These are phyloP conservation scores for Pipistrellus pygmaeus DNA, from an alignment of 2,797 vertebrate genomes.

Conservation along the genomic window DNA sequence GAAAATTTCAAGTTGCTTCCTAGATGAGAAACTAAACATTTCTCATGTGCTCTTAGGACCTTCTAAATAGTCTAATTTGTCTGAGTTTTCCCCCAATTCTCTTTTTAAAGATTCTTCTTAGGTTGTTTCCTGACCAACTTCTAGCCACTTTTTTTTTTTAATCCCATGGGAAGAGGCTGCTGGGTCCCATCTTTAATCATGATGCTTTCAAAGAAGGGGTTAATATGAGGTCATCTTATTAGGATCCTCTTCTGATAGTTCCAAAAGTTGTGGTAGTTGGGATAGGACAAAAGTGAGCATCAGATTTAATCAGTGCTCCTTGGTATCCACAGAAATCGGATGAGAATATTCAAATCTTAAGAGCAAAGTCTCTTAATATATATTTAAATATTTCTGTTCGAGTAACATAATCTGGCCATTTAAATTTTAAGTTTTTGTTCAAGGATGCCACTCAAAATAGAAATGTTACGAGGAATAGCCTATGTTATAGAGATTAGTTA, in stretches of 20 bases:
- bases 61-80: background rate
- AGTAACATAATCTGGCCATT: background rate
- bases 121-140: background rate
- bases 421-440: background rate
- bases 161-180: background rate
- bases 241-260: background rate
- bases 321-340: background rate
- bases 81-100: background rate
- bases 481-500: slow-evolving; percentile 5
- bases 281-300: background rate
- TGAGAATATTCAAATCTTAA: background rate
- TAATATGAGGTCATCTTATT: background rate
- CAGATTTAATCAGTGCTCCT: background rate
- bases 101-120: background rate
- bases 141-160: background rate
- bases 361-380: slow-evolving; percentile 18
- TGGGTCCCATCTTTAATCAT: background rate
- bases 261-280: background rate
- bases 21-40: background rate
- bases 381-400: background rate
- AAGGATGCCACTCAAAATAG: background rate
- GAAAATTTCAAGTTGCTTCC: background rate
- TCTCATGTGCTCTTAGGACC: background rate
- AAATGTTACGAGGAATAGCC: background rate
- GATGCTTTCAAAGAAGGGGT: background rate